These are phyloP conservation scores for Pseudochromis fuscus DNA, from an alignment of 2,797 vertebrate genomes.

Conservation along the genomic window DNA sequence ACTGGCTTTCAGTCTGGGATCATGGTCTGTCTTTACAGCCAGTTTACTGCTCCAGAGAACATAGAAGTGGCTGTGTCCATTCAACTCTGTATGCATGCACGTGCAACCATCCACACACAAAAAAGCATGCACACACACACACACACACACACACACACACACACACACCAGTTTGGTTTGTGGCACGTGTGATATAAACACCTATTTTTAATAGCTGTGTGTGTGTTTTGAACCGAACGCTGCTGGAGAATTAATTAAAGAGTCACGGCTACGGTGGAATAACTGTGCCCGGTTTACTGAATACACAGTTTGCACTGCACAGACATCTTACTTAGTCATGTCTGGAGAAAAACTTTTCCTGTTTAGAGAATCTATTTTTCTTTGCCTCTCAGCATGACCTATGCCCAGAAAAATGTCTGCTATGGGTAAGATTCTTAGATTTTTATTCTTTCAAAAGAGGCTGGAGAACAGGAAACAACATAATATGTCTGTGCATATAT, in stretches of 20 bases:
- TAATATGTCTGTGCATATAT: slow-evolving; percentile 45
- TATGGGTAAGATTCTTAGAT: slow-evolving; percentile 35
- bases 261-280: slow-evolving; percentile 52
- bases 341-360: slow-evolving; percentile 45
- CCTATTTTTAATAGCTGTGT: slow-evolving; percentile 51
- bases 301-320: slow-evolving; percentile 24
- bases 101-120: slow-evolving; percentile 57
- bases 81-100: slow-evolving; percentile 68
- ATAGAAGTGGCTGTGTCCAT: slow-evolving; percentile 76
- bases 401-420: neutral
- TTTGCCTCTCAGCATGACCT: slow-evolving; percentile 7
- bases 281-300: slow-evolving; percentile 48
- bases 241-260: slow-evolving; percentile 55
- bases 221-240: slow-evolving; percentile 42
- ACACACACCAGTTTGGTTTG: slow-evolving; percentile 44
- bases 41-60: slow-evolving; percentile 67
- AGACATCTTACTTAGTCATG: slow-evolving; percentile 53
- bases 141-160: slow-evolving; percentile 40
- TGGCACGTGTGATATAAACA: slow-evolving; percentile 54
- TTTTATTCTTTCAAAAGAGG: slow-evolving; percentile 25
- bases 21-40: slow-evolving; percentile 59
- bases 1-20: slow-evolving; percentile 68
- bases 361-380: slow-evolving; percentile 20
- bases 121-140: slow-evolving; percentile 19
- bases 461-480: slow-evolving; percentile 60